Percentiles rank a stretch among this genome's conserved stretches.
Evolutionary conservation across 2,113 vertebrate species (phyloP).

Genomic region (Rhynchopsitta pachyrhyncha): DNA sequence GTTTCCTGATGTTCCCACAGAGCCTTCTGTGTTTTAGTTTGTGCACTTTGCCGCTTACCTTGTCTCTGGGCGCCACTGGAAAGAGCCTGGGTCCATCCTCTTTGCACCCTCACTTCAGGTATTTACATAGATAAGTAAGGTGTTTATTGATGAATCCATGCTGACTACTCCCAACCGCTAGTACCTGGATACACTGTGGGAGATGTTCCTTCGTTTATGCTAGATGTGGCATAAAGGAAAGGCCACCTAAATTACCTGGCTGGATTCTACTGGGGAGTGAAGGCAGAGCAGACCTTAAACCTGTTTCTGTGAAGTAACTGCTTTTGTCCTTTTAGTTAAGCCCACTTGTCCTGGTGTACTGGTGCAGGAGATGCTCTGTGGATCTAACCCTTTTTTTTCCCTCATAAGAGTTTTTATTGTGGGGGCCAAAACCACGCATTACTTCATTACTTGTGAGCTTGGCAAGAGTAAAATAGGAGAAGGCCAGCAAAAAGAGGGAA

Average conservation of each 20-base stretch:
- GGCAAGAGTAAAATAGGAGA: constrained; percentile 23
- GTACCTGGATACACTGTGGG: not conserved
- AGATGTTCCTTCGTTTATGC: not conserved
- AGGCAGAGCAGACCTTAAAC: not conserved
- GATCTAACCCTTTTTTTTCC: not conserved
- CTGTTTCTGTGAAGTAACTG: not conserved
- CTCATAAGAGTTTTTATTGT: not conserved
- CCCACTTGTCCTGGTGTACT: not conserved
- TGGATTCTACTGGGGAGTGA: not conserved
- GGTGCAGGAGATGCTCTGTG: not conserved
- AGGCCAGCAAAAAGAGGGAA: constrained; percentile 10
- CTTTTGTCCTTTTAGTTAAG: not conserved
- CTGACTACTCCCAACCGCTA: not conserved
- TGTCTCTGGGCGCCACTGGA: not conserved
- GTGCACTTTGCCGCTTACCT: not conserved
- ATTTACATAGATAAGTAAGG: not conserved
- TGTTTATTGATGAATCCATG: not conserved
- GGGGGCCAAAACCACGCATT: constrained; percentile 7
- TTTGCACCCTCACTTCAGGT: not conserved
- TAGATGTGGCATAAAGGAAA: not conserved
- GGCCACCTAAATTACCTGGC: not conserved
- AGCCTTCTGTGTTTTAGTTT: not conserved
- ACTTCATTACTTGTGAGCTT: not conserved
- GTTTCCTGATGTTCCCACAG: not conserved
- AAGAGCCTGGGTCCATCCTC: not conserved